Base-by-base conservation (phyloP, 2,888 invertebrate genomes). In the Sepioteuthis lessoniana region DNA sequence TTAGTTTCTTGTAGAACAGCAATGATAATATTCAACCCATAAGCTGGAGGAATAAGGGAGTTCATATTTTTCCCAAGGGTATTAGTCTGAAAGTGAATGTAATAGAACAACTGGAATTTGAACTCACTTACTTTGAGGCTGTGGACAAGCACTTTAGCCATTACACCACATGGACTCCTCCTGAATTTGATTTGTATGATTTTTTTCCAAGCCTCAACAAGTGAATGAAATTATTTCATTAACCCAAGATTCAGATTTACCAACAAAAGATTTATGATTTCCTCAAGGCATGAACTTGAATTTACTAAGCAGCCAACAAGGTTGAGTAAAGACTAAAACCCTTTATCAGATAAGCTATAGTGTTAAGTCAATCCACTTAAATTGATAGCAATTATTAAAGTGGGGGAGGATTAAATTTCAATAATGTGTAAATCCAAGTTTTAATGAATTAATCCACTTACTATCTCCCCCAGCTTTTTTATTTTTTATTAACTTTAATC, bases 381-480 rank as follows among this genome's bases (percentile, higher is more conserved):
- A 76, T n/a, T 76, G 35, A 76, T 10, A 25, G 35, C 76, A 76
- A 76, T 76, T n/a, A 76, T 76, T 76, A 76, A 76, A 76, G 25
- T 3, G 76, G 76, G 76, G 25, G 76, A 2, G 25, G 76, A n/a
- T n/a, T n/a, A n/a, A n/a, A 76, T 35, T 76, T 76, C 76, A 35
- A 0, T 35, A 76, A 3, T 76, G 76, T n/a, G 76, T 76, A n/a
- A 76, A 76, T 76, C 76, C 76, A 76, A 76, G n/a, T 76, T 76
- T 76, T 76, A n/a, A 76, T n/a, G 76, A 76, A 76, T n/a, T 76
- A 76, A 76, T 76, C 76, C 76, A 76, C 35, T 76, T 76, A 76
- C 4, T 35, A 76, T 76, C n/a, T n/a, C n/a, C 76, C 55, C 55
- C 0, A 16, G 0, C 25, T 28, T 28, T 28, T 28, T 42, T 42